Evolutionary conservation across 1,140 invertebrate species (phyloP), one percentile per base, ranked within the genome.

Genomic region (Tetragonula clypearis): DNA sequence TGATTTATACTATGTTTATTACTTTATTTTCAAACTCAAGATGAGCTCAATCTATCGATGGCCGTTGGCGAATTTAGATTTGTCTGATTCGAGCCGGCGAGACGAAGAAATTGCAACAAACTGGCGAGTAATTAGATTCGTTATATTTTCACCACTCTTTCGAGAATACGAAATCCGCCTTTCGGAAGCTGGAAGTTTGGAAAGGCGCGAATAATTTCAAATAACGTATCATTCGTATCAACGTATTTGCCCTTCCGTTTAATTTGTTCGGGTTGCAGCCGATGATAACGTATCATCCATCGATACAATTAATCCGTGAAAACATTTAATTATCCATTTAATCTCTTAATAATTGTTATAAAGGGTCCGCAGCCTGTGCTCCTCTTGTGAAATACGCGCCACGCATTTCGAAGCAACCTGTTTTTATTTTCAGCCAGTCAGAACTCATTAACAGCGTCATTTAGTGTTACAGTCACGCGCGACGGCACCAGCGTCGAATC

Each of bases 381-480:
- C 6, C 41, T 8, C 6, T 53, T 74, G 6, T 11, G 14, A 41
- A 66, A 8, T 17, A 26, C 5, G 26, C 41, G 21, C 14, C 23
- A 41, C 14, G 23, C 17, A 66, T 26, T 21, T 41, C 15, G 53
- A 56, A 74, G 12, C n/a, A 74, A 35, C 12, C 58, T 75, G 35
- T 75, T 56, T 53, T 56, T 56, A 56, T 26, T 12, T 75, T 23
- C 4, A 49, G 41, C 23, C 35, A 35, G 15, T 30, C 58, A 35
- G 35, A 75, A 58, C 5, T 19, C 55, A 35, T 75, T 75, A 56
- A 49, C 53, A 58, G 17, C 21, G 19, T 21, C 55, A 30, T n/a
- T 88, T 87, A 83, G 75, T 76, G 56, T 55, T 74, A 30, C 65
- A 84, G 66, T 87, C 84, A 74, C 74, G 78, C 74, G 82, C 41